Percentiles rank a stretch among this genome's conserved stretches.
Conservation (phyloP, 2,888 invertebrate species). For the Proisotoma minuta region DNA sequence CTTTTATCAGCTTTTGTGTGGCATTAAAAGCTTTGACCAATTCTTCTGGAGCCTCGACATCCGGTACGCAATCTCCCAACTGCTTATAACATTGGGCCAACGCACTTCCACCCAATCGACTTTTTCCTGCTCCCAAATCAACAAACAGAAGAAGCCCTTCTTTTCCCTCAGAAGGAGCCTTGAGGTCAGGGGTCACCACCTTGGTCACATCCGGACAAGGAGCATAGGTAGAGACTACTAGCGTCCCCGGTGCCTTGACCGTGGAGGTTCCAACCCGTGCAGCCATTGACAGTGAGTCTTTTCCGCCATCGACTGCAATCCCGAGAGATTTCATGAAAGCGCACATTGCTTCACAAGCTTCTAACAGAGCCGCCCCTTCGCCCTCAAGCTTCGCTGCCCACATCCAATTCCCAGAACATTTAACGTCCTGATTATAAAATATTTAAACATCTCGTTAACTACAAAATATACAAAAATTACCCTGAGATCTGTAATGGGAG, state of each 20-base stretch:
- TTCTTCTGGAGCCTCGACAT: slow-evolving; percentile 65
- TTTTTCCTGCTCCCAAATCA: slow-evolving; percentile 67
- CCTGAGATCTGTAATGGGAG: slow-evolving; percentile 57
- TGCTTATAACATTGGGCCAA: slow-evolving; percentile 85
- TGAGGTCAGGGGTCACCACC: slow-evolving; percentile 84
- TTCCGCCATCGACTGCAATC: slow-evolving; percentile 92
- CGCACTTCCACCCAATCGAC: slow-evolving; percentile 84
- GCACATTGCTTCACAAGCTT: slow-evolving; percentile 85
- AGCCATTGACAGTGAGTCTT: slow-evolving; percentile 96
- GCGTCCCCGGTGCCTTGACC: slow-evolving; percentile 58
- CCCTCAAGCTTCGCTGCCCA: slow-evolving; percentile 95
- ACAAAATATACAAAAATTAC: slow-evolving; percentile 50
- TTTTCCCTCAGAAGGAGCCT: slow-evolving; percentile 60
- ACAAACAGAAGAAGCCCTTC: slow-evolving; percentile 69
- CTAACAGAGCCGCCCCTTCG: slow-evolving; percentile 81
- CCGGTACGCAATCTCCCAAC: slow-evolving; percentile 73
- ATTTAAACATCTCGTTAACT: not conserved
- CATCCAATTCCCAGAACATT: slow-evolving; percentile 99
- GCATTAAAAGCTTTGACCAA: slow-evolving; percentile 73
- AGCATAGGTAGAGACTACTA: slow-evolving; percentile 94
- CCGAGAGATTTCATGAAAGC: slow-evolving; percentile 73
- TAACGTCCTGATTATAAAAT: slow-evolving; percentile 66
- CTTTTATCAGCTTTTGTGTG: slow-evolving; percentile 77
- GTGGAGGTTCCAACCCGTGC: slow-evolving; percentile 69
- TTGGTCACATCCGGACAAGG: slow-evolving; percentile 85